phyloP scores from a whole-genome alignment of 2,797 vertebrate genomes.

The Glossophaga mutica region DNA sequence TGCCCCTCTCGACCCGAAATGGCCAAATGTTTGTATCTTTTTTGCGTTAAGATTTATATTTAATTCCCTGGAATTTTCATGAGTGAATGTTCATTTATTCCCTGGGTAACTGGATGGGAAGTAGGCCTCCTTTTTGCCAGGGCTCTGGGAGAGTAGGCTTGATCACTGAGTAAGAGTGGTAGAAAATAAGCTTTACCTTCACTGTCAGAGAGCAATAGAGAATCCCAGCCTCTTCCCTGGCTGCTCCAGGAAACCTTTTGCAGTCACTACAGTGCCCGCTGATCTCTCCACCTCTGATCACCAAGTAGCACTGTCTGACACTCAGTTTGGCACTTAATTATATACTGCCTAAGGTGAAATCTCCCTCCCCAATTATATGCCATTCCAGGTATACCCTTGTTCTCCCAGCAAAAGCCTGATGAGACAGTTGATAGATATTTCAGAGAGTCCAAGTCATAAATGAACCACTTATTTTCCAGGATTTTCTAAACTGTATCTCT shows the following conservation, averaged over 20 bases:
- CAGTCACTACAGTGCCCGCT: not conserved
- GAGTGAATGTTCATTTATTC: not conserved
- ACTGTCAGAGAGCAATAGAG: not conserved
- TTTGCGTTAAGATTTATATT: not conserved
- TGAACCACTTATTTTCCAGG: conserved; percentile 32
- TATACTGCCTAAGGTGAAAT: conserved; percentile 54
- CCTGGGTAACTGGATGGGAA: not conserved
- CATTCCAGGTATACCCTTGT: conserved; percentile 28
- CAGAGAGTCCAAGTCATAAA: conserved; percentile 16
- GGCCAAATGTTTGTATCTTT: not conserved
- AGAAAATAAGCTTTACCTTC: not conserved
- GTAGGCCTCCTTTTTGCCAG: not conserved
- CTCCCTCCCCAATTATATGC: conserved; percentile 50
- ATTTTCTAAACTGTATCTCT: not conserved
- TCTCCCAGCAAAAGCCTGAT: conserved; percentile 16
- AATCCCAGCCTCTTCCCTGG: not conserved
- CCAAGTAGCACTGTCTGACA: not conserved
- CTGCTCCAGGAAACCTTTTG: not conserved
- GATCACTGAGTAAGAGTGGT: not conserved
- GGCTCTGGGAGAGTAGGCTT: not conserved
- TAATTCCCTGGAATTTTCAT: conserved; percentile 18
- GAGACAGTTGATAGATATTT: conserved; percentile 50
- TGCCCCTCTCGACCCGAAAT: not conserved
- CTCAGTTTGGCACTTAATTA: conserved; percentile 58
- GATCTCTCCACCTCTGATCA: conserved; percentile 32